These are phyloP conservation scores for Xenopus laevis DNA, from an alignment of 2,113 vertebrate genomes.

Conservation along the genomic window DNA sequence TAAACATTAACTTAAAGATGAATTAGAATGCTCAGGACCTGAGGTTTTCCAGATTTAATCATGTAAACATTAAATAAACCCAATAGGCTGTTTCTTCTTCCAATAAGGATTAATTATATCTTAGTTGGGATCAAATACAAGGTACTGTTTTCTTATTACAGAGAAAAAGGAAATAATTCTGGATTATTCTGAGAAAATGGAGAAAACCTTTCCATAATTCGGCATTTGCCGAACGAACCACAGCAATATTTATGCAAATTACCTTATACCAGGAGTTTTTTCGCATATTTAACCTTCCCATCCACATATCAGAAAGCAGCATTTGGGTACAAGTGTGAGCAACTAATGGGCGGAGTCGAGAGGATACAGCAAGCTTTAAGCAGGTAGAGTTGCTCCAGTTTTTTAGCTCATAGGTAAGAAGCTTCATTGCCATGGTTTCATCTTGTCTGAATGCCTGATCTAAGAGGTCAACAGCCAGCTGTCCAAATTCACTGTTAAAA, in stretches of 20 bases:
- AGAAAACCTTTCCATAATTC: too few species aligned
- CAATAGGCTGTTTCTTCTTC: too few species aligned
- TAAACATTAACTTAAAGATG: too few species aligned
- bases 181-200: too few species aligned
- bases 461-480: slow-evolving; percentile 88
- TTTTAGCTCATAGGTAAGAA: slow-evolving; percentile 94
- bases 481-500: slow-evolving; percentile 84
- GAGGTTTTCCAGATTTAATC: too few species aligned
- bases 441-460: slow-evolving; percentile 97
- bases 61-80: too few species aligned
- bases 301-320: slow-evolving; percentile 98
- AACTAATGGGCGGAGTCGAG: slow-evolving; percentile 88
- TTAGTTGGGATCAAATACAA: too few species aligned
- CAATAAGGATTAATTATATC: too few species aligned
- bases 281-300: slow-evolving; percentile 97
- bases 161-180: too few species aligned
- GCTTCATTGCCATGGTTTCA: slow-evolving; percentile 98
- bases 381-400: slow-evolving; percentile 99
- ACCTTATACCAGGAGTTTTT: slow-evolving; percentile 99
- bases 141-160: too few species aligned
- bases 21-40: too few species aligned
- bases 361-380: slow-evolving; percentile 93
- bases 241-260: slow-evolving; percentile 24
- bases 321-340: slow-evolving; percentile 97
- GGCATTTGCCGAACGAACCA: too few species aligned